phyloP scores from a whole-genome alignment of 2,888 invertebrate species.

The Limnephilus lunatus region DNA sequence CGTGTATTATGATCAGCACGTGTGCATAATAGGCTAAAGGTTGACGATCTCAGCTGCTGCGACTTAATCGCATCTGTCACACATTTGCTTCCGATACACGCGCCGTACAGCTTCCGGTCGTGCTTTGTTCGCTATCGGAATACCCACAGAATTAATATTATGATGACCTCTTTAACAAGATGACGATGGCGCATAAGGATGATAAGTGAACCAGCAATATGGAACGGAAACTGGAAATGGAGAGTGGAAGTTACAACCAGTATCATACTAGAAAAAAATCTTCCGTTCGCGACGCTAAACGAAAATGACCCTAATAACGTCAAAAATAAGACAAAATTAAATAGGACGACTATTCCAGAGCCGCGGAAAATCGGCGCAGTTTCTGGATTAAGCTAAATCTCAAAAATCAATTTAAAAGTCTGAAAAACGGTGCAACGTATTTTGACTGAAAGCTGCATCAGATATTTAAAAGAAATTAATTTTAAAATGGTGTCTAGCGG shows the following conservation, averaged over 20 bases:
- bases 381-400: no score
- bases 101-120: neutral
- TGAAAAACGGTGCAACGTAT: no score
- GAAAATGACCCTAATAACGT: neutral
- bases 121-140: neutral
- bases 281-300: neutral
- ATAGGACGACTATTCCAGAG: neutral
- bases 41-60: neutral
- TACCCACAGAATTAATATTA: neutral
- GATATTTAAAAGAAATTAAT: no score
- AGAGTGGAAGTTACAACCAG: neutral
- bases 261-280: neutral
- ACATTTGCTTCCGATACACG: slow-evolving; percentile 33
- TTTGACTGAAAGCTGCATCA: no score
- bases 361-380: neutral
- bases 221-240: neutral
- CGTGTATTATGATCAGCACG: neutral
- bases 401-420: no score
- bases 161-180: neutral
- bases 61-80: slow-evolving; percentile 32
- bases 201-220: neutral
- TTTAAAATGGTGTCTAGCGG: no score
- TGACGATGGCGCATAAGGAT: neutral
- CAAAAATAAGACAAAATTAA: no score
- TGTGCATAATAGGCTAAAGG: neutral